Conservation (phyloP, 2,888 invertebrate species). For the Chironomus tentans region DNA sequence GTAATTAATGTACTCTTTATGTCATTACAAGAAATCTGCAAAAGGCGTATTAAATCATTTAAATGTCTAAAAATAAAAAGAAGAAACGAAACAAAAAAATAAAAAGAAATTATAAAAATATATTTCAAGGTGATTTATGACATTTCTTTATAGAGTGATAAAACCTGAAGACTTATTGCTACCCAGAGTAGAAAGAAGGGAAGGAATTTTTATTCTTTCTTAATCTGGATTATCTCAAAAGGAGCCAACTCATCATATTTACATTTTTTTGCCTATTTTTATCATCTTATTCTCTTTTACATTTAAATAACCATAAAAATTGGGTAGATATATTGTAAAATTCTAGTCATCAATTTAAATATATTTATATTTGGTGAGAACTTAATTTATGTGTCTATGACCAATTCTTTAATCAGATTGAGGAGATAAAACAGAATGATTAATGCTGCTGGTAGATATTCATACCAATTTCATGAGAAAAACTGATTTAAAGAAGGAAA, state of each 20-base stretch:
- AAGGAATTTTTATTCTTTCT: neutral
- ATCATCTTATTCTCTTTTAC: neutral
- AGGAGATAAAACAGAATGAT: slow-evolving; percentile 4
- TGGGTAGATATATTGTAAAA: neutral
- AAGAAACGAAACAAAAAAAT: neutral
- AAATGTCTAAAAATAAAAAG: neutral
- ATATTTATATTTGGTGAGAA: neutral
- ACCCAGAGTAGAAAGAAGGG: neutral
- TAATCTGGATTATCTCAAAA: slow-evolving; percentile 22
- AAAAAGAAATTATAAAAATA: neutral
- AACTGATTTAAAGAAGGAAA: neutral
- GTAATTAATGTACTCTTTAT: too few species aligned
- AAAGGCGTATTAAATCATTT: neutral
- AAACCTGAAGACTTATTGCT: neutral
- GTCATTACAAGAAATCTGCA: too few species aligned
- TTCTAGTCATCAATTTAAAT: neutral
- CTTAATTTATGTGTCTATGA: neutral
- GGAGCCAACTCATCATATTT: slow-evolving; percentile 4
- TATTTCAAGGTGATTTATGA: neutral
- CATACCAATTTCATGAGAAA: neutral
- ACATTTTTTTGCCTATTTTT: neutral
- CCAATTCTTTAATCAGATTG: slow-evolving; percentile 6
- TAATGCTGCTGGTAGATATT: slow-evolving; percentile 7
- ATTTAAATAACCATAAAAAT: neutral
- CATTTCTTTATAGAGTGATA: slow-evolving; percentile 4